phyloP scores from a whole-genome alignment of 2,888 invertebrate species.

The Aleiodes leptofemur region DNA sequence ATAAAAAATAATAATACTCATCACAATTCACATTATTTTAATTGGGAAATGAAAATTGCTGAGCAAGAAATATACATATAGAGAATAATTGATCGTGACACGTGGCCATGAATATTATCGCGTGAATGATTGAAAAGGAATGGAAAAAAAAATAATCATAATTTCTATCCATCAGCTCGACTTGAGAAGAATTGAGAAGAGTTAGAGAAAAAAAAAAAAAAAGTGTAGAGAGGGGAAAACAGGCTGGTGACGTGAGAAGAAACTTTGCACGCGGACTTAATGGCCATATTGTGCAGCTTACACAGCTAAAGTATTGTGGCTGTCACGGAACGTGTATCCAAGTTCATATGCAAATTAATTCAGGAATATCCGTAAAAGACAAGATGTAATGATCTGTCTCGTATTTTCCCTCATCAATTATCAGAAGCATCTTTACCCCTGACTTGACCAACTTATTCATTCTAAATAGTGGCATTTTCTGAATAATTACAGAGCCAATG shows the following conservation, averaged over 20 bases:
- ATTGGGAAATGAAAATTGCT: neutral
- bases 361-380: constrained; percentile 54
- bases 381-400: constrained; percentile 53
- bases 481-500: constrained; percentile 45
- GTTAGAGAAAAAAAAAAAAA: neutral
- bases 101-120: constrained; percentile 26
- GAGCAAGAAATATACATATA: neutral
- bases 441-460: constrained; percentile 14
- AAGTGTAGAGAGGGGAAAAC: neutral
- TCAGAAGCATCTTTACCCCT: constrained; percentile 35
- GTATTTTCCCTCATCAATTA: constrained; percentile 41
- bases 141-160: constrained; percentile 23
- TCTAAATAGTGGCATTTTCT: constrained; percentile 9
- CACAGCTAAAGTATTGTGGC: constrained; percentile 11
- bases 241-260: constrained; percentile 51
- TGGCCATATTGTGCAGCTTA: constrained; percentile 50
- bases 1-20: neutral
- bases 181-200: neutral
- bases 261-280: constrained; percentile 53
- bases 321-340: constrained; percentile 46
- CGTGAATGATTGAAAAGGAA: constrained; percentile 28
- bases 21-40: neutral
- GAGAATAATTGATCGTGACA: constrained; percentile 17
- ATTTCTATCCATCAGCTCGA: constrained; percentile 20
- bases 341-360: constrained; percentile 71